phyloP scores from a whole-genome alignment of 2,888 invertebrate species.

The Torymus texanus region DNA sequence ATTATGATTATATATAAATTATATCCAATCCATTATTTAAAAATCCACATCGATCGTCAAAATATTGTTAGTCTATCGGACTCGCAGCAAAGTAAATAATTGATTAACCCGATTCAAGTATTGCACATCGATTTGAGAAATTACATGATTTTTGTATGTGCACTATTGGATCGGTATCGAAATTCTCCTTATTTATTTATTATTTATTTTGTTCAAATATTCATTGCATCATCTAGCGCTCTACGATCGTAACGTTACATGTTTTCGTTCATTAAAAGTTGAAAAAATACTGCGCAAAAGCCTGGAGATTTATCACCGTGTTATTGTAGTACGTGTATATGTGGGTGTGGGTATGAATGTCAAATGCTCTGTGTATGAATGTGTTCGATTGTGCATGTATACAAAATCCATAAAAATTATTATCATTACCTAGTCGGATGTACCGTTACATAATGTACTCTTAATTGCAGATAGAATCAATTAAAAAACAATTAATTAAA shows the following conservation, averaged over 20 bases:
- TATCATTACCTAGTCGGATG: slow-evolving; percentile 17
- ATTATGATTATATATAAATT: not conserved
- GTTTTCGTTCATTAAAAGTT: slow-evolving; percentile 24
- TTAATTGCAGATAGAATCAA: slow-evolving; percentile 6
- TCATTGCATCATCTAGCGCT: slow-evolving; percentile 17
- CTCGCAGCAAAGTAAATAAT: no score
- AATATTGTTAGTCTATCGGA: not conserved
- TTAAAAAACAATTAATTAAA: slow-evolving; percentile 35
- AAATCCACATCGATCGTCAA: not conserved
- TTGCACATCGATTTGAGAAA: no score
- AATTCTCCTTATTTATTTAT: no score
- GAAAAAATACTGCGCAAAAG: slow-evolving; percentile 35
- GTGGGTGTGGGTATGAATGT: not conserved
- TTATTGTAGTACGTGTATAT: not conserved
- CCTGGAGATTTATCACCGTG: not conserved
- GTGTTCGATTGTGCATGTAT: slow-evolving; percentile 32
- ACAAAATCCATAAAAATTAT: slow-evolving; percentile 37
- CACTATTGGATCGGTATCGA: no score
- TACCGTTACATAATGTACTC: slow-evolving; percentile 23
- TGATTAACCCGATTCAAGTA: not conserved
- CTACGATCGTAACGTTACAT: slow-evolving; percentile 18
- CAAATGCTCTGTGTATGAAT: slow-evolving; percentile 1
- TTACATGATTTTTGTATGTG: no score
- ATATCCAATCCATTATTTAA: not conserved
- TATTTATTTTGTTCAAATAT: not conserved